phyloP scores from a whole-genome alignment of 2,113 vertebrate species.

The Macquaria australasica region DNA sequence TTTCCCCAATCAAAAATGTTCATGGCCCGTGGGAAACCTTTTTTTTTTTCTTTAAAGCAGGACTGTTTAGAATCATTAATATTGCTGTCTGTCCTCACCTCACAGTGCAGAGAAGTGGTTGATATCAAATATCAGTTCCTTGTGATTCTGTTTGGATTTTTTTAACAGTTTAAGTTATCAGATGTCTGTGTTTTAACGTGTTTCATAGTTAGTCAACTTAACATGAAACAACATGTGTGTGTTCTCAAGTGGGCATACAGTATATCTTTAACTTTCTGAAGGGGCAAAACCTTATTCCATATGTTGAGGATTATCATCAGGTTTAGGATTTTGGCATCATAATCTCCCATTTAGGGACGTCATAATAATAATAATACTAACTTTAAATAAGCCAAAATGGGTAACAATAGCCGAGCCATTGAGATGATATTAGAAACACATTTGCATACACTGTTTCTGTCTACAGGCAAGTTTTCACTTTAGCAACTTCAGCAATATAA shows the following conservation, averaged over 20 bases:
- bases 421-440: not conserved
- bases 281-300: not conserved
- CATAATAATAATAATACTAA: not conserved
- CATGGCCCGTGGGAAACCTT: not conserved
- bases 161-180: not conserved
- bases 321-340: not conserved
- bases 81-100: not conserved
- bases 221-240: not conserved
- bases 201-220: not conserved
- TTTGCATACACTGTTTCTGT: not conserved
- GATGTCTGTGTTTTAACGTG: not conserved
- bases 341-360: not conserved
- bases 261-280: not conserved
- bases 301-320: conserved; percentile 14
- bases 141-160: not conserved
- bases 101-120: not conserved
- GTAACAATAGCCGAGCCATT: too few relatives aligned
- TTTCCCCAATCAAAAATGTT: not conserved
- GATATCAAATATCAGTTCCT: not conserved
- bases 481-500: not conserved
- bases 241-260: not conserved
- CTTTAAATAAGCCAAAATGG: not conserved
- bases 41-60: not conserved
- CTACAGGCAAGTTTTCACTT: not conserved
- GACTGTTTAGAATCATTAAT: not conserved